Conservation (phyloP, 2,797 vertebrate genomes). For the Acipenser oxyrinchus region DNA sequence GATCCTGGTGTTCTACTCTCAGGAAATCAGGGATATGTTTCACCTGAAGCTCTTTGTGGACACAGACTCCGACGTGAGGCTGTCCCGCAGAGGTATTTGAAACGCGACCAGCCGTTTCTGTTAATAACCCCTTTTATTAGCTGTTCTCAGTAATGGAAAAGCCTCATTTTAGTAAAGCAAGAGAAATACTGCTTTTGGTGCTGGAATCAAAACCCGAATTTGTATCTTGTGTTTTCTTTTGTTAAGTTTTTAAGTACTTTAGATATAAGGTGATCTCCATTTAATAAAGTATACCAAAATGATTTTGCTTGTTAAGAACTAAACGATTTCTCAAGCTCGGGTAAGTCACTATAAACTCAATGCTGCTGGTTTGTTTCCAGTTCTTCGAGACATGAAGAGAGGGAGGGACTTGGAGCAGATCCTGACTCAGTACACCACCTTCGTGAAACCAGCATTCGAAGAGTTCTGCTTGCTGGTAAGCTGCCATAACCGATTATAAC, state of each 20-base stretch:
- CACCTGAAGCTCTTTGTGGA: slow-evolving; percentile 96
- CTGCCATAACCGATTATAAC: not conserved
- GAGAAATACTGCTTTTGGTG: too few relatives aligned
- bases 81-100: slow-evolving; percentile 74
- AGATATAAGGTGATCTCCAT: too few relatives aligned
- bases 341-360: too few relatives aligned
- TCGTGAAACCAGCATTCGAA: slow-evolving; percentile 95
- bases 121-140: too few relatives aligned
- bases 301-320: too few relatives aligned
- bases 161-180: too few relatives aligned
- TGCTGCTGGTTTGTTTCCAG: slow-evolving; percentile 37
- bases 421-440: slow-evolving; percentile 88
- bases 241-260: too few relatives aligned
- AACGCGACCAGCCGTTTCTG: not conserved
- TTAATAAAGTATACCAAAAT: too few relatives aligned
- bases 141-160: too few relatives aligned
- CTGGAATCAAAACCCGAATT: too few relatives aligned
- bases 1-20: slow-evolving; percentile 90
- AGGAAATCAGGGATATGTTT: slow-evolving; percentile 91
- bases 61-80: slow-evolving; percentile 87
- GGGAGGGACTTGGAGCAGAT: slow-evolving; percentile 95
- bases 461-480: slow-evolving; percentile 94
- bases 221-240: too few relatives aligned
- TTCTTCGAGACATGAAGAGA: slow-evolving; percentile 86
- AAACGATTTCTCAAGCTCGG: too few relatives aligned